Evolutionary conservation across 2,113 vertebrate genomes (phyloP), one percentile per base, ranked within the genome.

Genomic region (Myxocyprinus asiaticus): DNA sequence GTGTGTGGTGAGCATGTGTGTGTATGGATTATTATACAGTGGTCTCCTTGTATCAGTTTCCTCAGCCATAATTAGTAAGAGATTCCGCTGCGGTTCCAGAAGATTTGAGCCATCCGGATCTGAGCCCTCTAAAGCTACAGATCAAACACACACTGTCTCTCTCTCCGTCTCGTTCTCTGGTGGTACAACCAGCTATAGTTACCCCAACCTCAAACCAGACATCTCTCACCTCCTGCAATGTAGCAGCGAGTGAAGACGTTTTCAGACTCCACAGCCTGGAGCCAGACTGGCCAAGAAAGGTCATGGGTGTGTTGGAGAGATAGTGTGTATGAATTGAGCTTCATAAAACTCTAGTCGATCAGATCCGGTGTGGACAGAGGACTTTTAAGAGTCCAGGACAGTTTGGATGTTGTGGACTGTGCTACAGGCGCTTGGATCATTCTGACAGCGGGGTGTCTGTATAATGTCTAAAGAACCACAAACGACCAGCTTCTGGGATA

Each of bases 211-310:
- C 83, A 53, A 79, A 44, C 66, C 50, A 92, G 92, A 88, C 88
- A 90, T 91, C 93, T 97, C 97, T 97, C 94, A 99, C 97, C 97
- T 97, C 97, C 97, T 85, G 96, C 97, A 88, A 98, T 62, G 85
- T 96, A 94, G 92, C 96, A 96, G 93, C 98, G 94, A 88, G 91
- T 84, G 91, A 99, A 98, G 86, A 95, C 95, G 90, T 98, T 97
- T 83, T 92, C 96, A 77, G 96, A 98, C 88, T 98, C 96, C 12
- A 95, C 95, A 88, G 91, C 85, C 93, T 98, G 97, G 92, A 98
- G 96, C 96, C 96, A 98, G 92, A 98, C 6, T 80, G 96, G 91
- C 85, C 95, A 94, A 85, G 93, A 84, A 59, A 86, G 1, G 67
- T 93, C 88, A 75, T 91, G 94, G 64, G 89, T 94, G 86, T 90